Evolutionary conservation across 2,113 vertebrate species (phyloP).

Genomic region (Oreochromis spilurus): DNA sequence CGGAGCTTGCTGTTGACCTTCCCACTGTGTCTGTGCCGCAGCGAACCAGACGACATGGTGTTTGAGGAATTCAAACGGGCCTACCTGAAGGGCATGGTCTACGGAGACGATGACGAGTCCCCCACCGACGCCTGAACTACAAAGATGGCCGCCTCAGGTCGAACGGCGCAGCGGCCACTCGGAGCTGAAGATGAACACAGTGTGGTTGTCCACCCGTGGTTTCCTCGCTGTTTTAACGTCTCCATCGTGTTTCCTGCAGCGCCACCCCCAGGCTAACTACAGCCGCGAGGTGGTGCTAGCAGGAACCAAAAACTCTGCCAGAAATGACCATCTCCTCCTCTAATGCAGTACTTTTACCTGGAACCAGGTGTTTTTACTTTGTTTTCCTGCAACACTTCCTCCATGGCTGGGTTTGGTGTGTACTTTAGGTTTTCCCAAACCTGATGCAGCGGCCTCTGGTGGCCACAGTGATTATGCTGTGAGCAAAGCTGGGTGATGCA

Average conservation of each 20-base stretch:
- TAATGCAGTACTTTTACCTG: not conserved
- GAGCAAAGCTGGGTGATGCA: not conserved
- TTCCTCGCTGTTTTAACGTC: not conserved
- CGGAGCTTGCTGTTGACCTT: not conserved
- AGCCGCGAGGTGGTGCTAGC: not conserved
- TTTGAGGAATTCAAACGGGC: conserved; percentile 50
- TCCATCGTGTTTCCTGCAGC: not conserved
- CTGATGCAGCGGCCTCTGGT: not conserved
- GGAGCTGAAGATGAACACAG: not conserved
- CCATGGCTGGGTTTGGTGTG: not conserved
- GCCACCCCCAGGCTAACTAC: not conserved
- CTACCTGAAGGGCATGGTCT: conserved; percentile 43
- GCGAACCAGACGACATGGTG: conserved; percentile 36
- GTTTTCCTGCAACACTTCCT: not conserved
- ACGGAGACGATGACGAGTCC: conserved; percentile 39
- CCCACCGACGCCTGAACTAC: conserved; percentile 21
- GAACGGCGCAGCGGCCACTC: not conserved
- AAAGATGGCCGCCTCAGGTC: not conserved
- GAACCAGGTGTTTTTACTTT: not conserved
- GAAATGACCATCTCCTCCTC: not conserved
- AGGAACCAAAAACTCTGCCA: not conserved
- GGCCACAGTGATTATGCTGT: not conserved
- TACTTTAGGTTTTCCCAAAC: not conserved
- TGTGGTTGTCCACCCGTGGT: not conserved
- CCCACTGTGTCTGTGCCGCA: not conserved